A percentile compares a stretch with the other conserved stretches of the same genome.
phyloP scores from a whole-genome alignment of 2,888 invertebrate species.

The Pegoplata infirma region DNA sequence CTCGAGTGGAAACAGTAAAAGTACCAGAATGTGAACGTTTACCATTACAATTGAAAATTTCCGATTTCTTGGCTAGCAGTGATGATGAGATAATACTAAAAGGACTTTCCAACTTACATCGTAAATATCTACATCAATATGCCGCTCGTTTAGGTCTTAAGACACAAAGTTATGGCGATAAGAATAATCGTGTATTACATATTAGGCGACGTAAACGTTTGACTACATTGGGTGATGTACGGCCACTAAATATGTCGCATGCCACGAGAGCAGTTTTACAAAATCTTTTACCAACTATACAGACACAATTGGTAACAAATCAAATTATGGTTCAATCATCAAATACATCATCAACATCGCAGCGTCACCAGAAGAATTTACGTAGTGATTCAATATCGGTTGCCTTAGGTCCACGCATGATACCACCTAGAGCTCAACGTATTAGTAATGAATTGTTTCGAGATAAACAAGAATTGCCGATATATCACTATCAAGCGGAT shows the following conservation, averaged over 20 bases:
- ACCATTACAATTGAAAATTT: constrained; percentile 64
- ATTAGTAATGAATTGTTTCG: constrained; percentile 58
- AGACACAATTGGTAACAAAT: constrained; percentile 41
- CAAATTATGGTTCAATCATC: constrained; percentile 32
- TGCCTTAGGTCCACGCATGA: constrained; percentile 64
- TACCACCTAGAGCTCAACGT: constrained; percentile 67
- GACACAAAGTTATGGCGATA: constrained; percentile 67
- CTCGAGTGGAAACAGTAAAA: constrained; percentile 26
- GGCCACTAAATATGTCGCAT: constrained; percentile 59
- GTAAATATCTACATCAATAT: constrained; percentile 70
- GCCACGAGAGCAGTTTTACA: constrained; percentile 57
- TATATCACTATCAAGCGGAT: constrained; percentile 65
- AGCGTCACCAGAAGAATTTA: constrained; percentile 53
- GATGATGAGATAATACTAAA: constrained; percentile 62
- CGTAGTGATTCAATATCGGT: constrained; percentile 65
- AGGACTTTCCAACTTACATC: constrained; percentile 65
- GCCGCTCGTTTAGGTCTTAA: constrained; percentile 68
- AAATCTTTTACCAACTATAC: constrained; percentile 60
- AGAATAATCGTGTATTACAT: constrained; percentile 67
- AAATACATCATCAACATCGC: constrained; percentile 12
- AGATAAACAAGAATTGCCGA: constrained; percentile 69
- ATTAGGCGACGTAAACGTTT: constrained; percentile 63
- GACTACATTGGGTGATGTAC: constrained; percentile 51
- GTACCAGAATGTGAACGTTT: constrained; percentile 57
- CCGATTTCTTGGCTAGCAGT: constrained; percentile 67